Base-by-base conservation (phyloP, 1,140 invertebrate genomes). In the Phymorhynchus buccinoides region DNA sequence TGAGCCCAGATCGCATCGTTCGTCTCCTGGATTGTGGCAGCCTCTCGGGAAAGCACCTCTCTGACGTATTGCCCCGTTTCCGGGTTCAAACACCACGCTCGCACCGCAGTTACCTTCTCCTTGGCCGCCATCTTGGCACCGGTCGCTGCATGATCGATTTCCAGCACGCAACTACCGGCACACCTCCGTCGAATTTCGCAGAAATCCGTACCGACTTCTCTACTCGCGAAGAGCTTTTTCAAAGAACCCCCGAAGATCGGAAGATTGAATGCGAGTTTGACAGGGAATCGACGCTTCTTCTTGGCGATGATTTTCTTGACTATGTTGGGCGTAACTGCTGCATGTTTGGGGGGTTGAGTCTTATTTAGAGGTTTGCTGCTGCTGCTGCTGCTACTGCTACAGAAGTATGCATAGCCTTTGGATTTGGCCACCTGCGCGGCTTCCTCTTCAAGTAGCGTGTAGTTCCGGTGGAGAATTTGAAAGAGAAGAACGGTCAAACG, bases 371-470 rank as follows among this genome's bases (percentile, higher is more conserved):
- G n/a, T n/a, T n/a, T n/a, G n/a, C 42, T 52, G 78, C n/a, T 48
- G 7, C 2, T 27, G 4, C 73, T 75, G 39, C 73, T 18, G 37
- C 16, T 75, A 71, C 6, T 71, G 30, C 68, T 41, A n/a, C n/a
- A n/a, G n/a, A n/a, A n/a, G n/a, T n/a, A n/a, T n/a, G n/a, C n/a
- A n/a, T n/a, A 35, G 14, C 42, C 44, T 35, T 22, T 62, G 1
- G 44, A 56, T 12, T 4, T 41, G 3, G 3, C 4, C 18, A 30
- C 41, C n/a, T 22, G 6, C 1, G 22, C 44, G 9, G 1, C 30
- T 18, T 83, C 81, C 32, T 83, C 81, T 22, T 66, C 16, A 22
- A 83, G n/a, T 16, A 83, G 81, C n/a, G n/a, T 42, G 62, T 42
- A 3, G 37, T 83, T 39, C 3, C 41, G 39, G 1, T 27, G 39